Base-by-base conservation (phyloP, 2,888 invertebrate species). In the Oscheius sp. region DNA sequence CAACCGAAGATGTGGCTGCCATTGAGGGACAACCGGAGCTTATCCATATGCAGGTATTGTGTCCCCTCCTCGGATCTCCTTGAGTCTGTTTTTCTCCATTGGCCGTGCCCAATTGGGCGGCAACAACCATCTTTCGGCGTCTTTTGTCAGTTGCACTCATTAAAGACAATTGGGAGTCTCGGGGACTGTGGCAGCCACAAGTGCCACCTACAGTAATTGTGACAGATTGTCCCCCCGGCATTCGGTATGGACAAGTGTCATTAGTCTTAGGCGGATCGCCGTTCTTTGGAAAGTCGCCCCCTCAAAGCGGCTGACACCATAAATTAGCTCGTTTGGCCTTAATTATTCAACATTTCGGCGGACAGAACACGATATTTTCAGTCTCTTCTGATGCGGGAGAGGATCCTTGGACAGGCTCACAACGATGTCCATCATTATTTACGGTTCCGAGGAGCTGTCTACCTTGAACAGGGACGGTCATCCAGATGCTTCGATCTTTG, bases 401-500 rank as follows among this genome's bases (percentile, higher is more conserved):
- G 96, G 85, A 93, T 96, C 86, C 91, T 96, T 27, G 95, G 95
- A 0, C 91, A 93, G 0, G 90, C 92, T 82, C 95, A 96, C 90
- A 94, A 94, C 89, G 95, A 96, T 89, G 93, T 94, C 73, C 92
- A 95, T 74, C 95, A 85, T 69, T 89, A 89, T 16, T 82, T 90
- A 2, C 92, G 96, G 21, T 96, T 95, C 90, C 92, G 95, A 86
- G 96, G 97, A 68, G 96, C 96, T 1, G 94, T 96, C 79, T 96
- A 94, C 91, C 96, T 96, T 0, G 96, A 97, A 90, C 71, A 84
- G 64, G 85, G 86, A 45, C 35, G 73, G 41, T 72, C 74, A 59
- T 41, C 76, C 12, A 70, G 91, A 18, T 97, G 96, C 90, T 94
- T 96, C 79, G 93, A 94, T 86, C 91, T 97, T 78, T 97, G 97